Percentiles rank a stretch among this genome's conserved stretches.
Evolutionary conservation across 2,888 invertebrate species (phyloP).

Genomic region (Netelia virgata): DNA sequence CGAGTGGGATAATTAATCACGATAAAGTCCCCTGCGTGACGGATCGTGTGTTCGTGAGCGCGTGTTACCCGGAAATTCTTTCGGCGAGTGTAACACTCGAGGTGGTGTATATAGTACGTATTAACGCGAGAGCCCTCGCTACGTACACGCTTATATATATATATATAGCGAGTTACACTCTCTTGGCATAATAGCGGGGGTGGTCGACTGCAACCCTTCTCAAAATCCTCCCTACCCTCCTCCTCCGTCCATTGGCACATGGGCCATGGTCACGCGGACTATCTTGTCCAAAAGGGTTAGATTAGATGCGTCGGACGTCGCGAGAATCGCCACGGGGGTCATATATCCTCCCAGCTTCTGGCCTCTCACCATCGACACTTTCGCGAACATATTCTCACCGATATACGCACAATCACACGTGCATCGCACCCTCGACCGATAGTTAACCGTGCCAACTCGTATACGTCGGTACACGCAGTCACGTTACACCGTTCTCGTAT

Average conservation of each 20-base stretch:
- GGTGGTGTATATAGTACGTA: conserved; percentile 46
- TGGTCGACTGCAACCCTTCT: conserved; percentile 36
- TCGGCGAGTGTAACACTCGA: conserved; percentile 62
- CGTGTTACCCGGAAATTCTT: conserved; percentile 70
- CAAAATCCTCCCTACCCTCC: conserved; percentile 40
- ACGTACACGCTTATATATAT: background rate
- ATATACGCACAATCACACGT: background rate
- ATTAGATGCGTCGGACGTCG: conserved; percentile 82
- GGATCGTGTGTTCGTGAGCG: conserved; percentile 70
- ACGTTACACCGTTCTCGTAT: background rate
- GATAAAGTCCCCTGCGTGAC: conserved; percentile 71
- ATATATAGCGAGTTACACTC: conserved; percentile 3
- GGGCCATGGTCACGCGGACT: conserved; percentile 72
- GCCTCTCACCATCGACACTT: conserved; percentile 78
- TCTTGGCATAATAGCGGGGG: conserved; percentile 1
- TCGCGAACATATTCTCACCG: conserved; percentile 23
- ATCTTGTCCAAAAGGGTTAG: conserved; percentile 84
- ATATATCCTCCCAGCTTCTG: conserved; percentile 80
- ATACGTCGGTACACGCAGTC: background rate
- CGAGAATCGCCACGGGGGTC: conserved; percentile 75
- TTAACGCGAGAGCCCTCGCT: conserved; percentile 20
- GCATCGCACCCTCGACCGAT: background rate
- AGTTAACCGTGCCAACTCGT: conserved; percentile 38
- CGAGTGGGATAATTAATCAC: conserved; percentile 72
- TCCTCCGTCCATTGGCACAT: conserved; percentile 32